phyloP scores from a whole-genome alignment of 2,888 invertebrate genomes.

The Crematogaster levior region DNA sequence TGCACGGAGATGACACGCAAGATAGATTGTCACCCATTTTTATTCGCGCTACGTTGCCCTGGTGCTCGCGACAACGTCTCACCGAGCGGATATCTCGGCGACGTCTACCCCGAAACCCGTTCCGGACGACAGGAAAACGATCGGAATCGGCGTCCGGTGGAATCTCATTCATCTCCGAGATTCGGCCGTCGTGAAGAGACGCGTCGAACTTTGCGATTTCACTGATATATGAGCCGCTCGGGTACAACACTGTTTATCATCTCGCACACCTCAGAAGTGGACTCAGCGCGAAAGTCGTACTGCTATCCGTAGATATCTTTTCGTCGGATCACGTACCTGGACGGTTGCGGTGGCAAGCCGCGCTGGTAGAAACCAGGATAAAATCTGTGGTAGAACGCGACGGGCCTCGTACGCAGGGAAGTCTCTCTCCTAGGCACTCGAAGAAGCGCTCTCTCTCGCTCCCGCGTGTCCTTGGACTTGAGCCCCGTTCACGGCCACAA shows the following conservation, averaged over 20 bases:
- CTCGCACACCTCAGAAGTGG: slow-evolving; percentile 16
- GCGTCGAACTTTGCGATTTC: slow-evolving; percentile 41
- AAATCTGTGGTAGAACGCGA: slow-evolving; percentile 59
- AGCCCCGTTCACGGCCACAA: slow-evolving; percentile 85
- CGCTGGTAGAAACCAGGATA: slow-evolving; percentile 58
- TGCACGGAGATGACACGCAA: slow-evolving; percentile 39
- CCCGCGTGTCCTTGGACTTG: slow-evolving; percentile 84
- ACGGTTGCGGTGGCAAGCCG: slow-evolving; percentile 29
- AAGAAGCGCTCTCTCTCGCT: slow-evolving; percentile 58
- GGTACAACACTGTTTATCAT: slow-evolving; percentile 43
- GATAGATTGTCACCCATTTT: slow-evolving; percentile 65
- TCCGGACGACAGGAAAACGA: slow-evolving; percentile 32
- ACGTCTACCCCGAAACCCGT: slow-evolving; percentile 39
- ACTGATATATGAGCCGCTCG: slow-evolving; percentile 32
- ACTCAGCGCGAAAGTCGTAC: not conserved
- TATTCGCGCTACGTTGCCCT: slow-evolving; percentile 46
- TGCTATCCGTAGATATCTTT: slow-evolving; percentile 29
- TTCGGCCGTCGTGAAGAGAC: slow-evolving; percentile 21
- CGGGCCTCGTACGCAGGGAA: slow-evolving; percentile 66
- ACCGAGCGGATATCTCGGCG: slow-evolving; percentile 40
- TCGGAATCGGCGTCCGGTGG: slow-evolving; percentile 35
- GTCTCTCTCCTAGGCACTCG: slow-evolving; percentile 64
- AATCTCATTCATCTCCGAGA: slow-evolving; percentile 34
- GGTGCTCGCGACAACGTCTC: slow-evolving; percentile 12
- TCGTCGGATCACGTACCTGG: slow-evolving; percentile 65